phyloP scores from a whole-genome alignment of 2,888 invertebrate genomes.

The Scaptomyza flava region DNA sequence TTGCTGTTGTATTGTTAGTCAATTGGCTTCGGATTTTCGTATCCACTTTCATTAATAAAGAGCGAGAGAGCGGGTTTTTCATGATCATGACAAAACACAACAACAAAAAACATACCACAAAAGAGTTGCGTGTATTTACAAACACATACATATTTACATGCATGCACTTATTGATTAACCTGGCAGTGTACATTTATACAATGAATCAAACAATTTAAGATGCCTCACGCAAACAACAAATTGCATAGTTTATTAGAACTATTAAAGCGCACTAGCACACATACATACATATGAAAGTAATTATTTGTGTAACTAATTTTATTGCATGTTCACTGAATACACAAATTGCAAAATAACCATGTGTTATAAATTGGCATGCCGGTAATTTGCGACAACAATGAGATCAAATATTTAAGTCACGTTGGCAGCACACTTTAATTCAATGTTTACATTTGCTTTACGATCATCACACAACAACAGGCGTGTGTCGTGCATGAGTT shows the following conservation, averaged over 20 bases:
- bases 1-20: no score
- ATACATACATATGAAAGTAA: not conserved
- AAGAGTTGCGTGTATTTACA: no score
- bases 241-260: conserved; percentile 14
- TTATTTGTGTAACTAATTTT: not conserved
- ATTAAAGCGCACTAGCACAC: not conserved
- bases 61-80: no score
- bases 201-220: conserved; percentile 3
- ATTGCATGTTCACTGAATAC: conserved; percentile 5
- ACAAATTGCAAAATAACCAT: conserved; percentile 10
- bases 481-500: not conserved
- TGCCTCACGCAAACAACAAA: conserved; percentile 11
- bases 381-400: conserved; percentile 12
- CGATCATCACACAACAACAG: not conserved
- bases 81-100: no score
- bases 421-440: not conserved
- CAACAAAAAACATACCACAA: no score
- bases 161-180: not conserved
- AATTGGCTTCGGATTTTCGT: no score
- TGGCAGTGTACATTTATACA: not conserved
- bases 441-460: not conserved
- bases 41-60: no score
- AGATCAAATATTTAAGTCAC: not conserved
- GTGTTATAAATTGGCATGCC: conserved; percentile 17
- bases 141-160: not conserved